Evolutionary conservation across 2,888 invertebrate species (phyloP).

Genomic region (Plusia festucae): DNA sequence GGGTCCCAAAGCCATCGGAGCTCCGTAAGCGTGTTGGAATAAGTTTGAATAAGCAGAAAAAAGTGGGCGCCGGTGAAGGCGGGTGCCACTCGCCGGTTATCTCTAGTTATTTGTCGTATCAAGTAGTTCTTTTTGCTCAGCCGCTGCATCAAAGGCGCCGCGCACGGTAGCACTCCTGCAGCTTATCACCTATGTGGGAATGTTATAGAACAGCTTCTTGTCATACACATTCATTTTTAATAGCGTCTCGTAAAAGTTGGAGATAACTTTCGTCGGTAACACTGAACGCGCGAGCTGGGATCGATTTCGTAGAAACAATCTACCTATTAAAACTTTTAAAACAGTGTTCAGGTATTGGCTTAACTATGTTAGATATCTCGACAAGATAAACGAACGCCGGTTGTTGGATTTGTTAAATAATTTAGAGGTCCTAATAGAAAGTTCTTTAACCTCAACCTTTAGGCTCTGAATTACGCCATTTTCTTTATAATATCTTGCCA

Average conservation of each 20-base stretch:
- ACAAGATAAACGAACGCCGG: conserved; percentile 53
- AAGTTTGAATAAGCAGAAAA: conserved; percentile 78
- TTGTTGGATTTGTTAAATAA: conserved; percentile 53
- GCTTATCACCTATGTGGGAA: conserved; percentile 75
- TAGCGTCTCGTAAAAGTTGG: conserved; percentile 72
- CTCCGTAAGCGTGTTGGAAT: conserved; percentile 71
- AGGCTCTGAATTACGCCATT: conserved; percentile 28
- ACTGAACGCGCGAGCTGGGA: conserved; percentile 63
- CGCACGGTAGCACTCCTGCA: conserved; percentile 81
- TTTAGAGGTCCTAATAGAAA: conserved; percentile 49
- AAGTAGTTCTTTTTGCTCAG: conserved; percentile 78
- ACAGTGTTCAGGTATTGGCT: conserved; percentile 52
- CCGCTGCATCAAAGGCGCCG: conserved; percentile 81
- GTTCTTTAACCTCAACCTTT: conserved; percentile 48
- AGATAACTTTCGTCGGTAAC: conserved; percentile 58
- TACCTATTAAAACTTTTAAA: conserved; percentile 71
- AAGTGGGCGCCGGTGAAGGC: conserved; percentile 77
- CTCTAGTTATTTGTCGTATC: conserved; percentile 87
- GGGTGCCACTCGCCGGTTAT: conserved; percentile 78
- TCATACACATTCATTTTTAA: conserved; percentile 75
- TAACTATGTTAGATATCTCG: conserved; percentile 58
- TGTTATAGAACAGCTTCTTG: conserved; percentile 69
- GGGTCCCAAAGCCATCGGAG: conserved; percentile 51
- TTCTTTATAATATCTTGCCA: conserved; percentile 22
- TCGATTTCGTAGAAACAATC: conserved; percentile 72